A percentile compares a stretch with the other conserved stretches of the same genome.
phyloP scores from a whole-genome alignment of 2,888 invertebrate species.

The Helicoverpa assulta region DNA sequence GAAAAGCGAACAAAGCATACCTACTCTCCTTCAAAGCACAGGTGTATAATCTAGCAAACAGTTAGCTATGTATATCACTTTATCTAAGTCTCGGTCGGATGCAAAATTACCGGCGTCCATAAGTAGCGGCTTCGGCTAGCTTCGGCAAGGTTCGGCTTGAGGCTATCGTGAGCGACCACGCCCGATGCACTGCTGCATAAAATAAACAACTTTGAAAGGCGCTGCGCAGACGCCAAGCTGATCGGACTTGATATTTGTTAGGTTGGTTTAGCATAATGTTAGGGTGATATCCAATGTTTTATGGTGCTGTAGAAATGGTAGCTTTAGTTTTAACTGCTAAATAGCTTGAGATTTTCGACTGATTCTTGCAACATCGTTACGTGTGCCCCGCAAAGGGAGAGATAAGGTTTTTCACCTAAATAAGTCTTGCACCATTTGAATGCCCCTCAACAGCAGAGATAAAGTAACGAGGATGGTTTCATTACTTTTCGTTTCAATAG shows the following conservation, averaged over 20 bases:
- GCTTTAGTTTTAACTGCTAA: too few species aligned
- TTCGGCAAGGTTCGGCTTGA: conserved; percentile 61
- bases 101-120: conserved; percentile 64
- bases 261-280: conserved; percentile 5
- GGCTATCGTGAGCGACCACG: conserved; percentile 82
- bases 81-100: conserved; percentile 58
- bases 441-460: too few species aligned
- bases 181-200: conserved; percentile 67
- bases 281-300: background rate
- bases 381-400: too few species aligned
- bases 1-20: background rate
- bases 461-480: too few species aligned
- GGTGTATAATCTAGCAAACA: conserved; percentile 56
- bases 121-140: conserved; percentile 71
- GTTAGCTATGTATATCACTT: conserved; percentile 47
- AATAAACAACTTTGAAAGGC: conserved; percentile 67
- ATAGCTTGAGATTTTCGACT: too few species aligned
- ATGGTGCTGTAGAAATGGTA: too few species aligned
- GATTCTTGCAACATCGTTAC: too few species aligned
- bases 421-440: too few species aligned
- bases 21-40: conserved; percentile 49
- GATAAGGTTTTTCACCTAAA: too few species aligned
- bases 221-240: conserved; percentile 35
- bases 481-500: too few species aligned
- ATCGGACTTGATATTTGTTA: conserved; percentile 27